A percentile compares a stretch with the other conserved stretches of the same genome.
Evolutionary conservation across 2,113 vertebrate species (phyloP).

Genomic region (Bombycilla garrulus): DNA sequence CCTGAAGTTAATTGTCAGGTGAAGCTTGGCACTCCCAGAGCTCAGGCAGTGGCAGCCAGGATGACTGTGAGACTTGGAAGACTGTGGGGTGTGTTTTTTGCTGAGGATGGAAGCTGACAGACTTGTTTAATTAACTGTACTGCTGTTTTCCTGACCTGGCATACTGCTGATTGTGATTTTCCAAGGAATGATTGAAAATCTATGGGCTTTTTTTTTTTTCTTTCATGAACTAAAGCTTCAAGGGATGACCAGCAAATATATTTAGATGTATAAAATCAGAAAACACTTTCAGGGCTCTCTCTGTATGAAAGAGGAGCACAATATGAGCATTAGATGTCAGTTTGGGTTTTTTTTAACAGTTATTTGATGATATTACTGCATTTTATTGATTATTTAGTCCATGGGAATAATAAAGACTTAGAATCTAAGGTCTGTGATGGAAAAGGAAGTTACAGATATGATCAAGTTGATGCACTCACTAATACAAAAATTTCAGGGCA

Average conservation of each 20-base stretch:
- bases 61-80: neutral
- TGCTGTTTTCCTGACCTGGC: neutral
- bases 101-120: neutral
- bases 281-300: neutral
- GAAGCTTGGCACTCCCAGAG: neutral
- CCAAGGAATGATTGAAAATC: neutral
- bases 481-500: neutral
- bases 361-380: accelerated
- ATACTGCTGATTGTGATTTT: neutral
- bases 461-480: neutral
- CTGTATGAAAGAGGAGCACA: neutral
- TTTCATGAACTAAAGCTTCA: accelerated
- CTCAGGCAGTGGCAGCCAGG: neutral
- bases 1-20: neutral
- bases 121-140: neutral
- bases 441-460: neutral
- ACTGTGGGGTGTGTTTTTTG: neutral
- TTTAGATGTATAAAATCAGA: neutral
- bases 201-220: too few species aligned
- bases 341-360: neutral
- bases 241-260: neutral
- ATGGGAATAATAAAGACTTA: neutral
- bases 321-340: neutral
- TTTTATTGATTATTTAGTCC: neutral
- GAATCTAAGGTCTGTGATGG: neutral